phyloP scores from a whole-genome alignment of 2,113 vertebrate species.

The Psilopsiagon aurifrons region DNA sequence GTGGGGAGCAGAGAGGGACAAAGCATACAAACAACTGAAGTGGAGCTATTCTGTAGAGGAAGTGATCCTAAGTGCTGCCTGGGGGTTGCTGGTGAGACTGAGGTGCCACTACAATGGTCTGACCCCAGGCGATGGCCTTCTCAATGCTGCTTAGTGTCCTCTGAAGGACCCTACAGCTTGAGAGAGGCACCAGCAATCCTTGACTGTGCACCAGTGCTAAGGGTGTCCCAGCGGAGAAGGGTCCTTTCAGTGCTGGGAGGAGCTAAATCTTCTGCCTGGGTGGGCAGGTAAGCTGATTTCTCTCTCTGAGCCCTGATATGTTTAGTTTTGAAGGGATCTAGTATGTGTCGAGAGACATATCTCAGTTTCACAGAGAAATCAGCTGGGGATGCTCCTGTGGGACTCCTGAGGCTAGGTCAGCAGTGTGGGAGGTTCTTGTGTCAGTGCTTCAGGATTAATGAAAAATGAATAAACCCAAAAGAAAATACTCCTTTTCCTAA shows the following conservation, averaged over 20 bases:
- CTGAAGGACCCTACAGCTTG: neutral
- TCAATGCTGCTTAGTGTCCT: neutral
- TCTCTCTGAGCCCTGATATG: neutral
- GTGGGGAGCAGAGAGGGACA: fast-evolving
- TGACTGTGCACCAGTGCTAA: neutral
- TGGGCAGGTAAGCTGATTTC: neutral
- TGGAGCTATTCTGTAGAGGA: neutral
- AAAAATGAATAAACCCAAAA: neutral
- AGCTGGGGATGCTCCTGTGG: neutral
- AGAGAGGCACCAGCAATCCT: neutral
- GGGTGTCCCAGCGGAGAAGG: neutral
- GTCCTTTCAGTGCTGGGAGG: neutral
- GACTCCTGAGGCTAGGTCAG: neutral
- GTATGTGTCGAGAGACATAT: neutral
- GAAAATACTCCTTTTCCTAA: neutral
- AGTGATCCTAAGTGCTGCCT: neutral
- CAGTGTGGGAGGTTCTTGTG: neutral
- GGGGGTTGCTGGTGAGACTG: neutral
- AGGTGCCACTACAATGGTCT: fast-evolving
- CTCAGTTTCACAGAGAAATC: neutral
- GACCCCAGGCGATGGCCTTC: fast-evolving
- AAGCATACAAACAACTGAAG: neutral
- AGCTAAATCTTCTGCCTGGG: neutral
- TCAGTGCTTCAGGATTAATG: neutral
- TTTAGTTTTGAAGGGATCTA: neutral